These are phyloP conservation scores for Characodon lateralis DNA, from an alignment of 2,797 vertebrate species.

Conservation along the genomic window DNA sequence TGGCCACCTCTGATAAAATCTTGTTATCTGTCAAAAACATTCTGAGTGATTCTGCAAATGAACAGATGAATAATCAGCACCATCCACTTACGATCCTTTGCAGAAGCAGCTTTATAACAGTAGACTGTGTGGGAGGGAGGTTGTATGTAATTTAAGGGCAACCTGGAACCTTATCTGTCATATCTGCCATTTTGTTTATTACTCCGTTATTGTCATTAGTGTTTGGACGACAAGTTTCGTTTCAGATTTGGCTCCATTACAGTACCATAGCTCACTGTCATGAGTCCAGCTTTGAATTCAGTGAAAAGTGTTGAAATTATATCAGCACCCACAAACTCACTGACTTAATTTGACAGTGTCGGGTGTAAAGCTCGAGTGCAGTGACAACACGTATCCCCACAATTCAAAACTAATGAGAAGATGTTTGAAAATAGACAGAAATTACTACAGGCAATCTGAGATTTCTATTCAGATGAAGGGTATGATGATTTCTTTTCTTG, in stretches of 20 bases:
- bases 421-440: conserved; percentile 50
- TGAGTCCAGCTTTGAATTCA: conserved; percentile 58
- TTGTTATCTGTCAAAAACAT: background rate
- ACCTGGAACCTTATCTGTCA: conserved; percentile 20
- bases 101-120: background rate
- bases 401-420: conserved; percentile 55
- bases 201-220: conserved; percentile 32
- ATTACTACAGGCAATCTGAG: conserved; percentile 29
- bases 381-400: conserved; percentile 43
- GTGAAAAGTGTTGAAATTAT: conserved; percentile 50
- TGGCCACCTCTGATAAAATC: background rate
- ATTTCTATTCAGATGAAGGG: conserved; percentile 10
- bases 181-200: conserved; percentile 25
- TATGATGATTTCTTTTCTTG: conserved; percentile 17
- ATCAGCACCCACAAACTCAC: conserved; percentile 47
- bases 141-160: conserved; percentile 5
- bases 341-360: conserved; percentile 62
- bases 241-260: conserved; percentile 34
- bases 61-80: background rate
- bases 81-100: background rate
- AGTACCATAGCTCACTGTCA: conserved; percentile 54
- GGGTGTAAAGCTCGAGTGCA: conserved; percentile 39
- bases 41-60: background rate
- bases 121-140: background rate
- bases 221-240: conserved; percentile 19